These are phyloP conservation scores for Rhea pennata DNA, from an alignment of 2,113 vertebrate genomes.

Conservation along the genomic window DNA sequence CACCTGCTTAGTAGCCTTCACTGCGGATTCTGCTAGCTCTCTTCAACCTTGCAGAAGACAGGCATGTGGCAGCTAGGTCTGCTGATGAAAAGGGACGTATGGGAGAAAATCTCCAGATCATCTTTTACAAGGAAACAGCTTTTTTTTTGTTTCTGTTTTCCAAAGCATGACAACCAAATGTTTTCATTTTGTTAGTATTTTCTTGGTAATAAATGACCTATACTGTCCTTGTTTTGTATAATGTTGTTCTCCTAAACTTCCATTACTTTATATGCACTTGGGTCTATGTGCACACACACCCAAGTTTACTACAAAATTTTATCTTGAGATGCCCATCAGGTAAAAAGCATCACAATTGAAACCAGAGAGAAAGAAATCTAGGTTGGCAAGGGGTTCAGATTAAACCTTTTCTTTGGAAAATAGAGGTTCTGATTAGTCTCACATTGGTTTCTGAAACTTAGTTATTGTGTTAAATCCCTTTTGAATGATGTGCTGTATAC, in stretches of 20 bases:
- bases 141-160: background rate
- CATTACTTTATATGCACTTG: background rate
- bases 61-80: background rate
- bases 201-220: background rate
- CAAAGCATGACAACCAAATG: background rate
- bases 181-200: background rate
- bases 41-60: background rate
- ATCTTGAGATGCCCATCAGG: background rate
- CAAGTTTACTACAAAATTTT: background rate
- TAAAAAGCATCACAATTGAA: background rate
- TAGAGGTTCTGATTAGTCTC: background rate
- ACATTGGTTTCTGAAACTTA: background rate
- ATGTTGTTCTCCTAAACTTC: background rate
- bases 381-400: background rate
- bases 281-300: rapidly evolving
- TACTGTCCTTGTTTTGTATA: background rate
- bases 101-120: background rate
- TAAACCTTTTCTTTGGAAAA: background rate
- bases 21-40: background rate
- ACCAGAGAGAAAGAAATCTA: background rate
- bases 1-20: background rate
- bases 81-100: background rate
- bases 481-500: background rate
- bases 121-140: background rate
- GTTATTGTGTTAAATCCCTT: background rate